These are phyloP conservation scores for Danio aesculapii DNA, from an alignment of 2,797 vertebrate genomes.

Conservation along the genomic window DNA sequence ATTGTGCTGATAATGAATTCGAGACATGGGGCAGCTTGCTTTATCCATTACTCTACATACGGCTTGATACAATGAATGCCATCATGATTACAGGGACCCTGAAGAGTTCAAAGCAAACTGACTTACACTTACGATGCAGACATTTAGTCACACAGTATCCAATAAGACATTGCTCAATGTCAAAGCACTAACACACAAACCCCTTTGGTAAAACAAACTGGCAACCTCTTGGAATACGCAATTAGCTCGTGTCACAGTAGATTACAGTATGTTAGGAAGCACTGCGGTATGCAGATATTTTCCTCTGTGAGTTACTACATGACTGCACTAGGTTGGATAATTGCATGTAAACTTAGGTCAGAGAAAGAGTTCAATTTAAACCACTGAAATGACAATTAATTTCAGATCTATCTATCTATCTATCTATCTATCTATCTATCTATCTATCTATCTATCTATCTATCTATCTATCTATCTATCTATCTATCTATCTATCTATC, in stretches of 20 bases:
- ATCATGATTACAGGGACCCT: slow-evolving; percentile 7
- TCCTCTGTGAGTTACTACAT: neutral
- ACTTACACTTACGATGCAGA: slow-evolving; percentile 15
- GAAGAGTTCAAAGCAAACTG: slow-evolving; percentile 36
- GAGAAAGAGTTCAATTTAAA: neutral
- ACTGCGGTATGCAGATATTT: slow-evolving; percentile 29
- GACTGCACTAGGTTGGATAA: neutral
- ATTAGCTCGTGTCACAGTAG: slow-evolving; percentile 53
- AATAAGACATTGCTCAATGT: slow-evolving; percentile 47
- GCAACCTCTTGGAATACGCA: slow-evolving; percentile 55
- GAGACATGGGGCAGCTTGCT: slow-evolving; percentile 15
- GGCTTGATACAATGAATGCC: slow-evolving; percentile 23
- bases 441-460: too few relatives aligned
- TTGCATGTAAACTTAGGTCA: neutral
- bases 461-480: too few relatives aligned
- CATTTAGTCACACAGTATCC: slow-evolving; percentile 40
- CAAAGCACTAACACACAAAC: slow-evolving; percentile 44
- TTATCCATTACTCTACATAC: slow-evolving; percentile 3
- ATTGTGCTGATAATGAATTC: slow-evolving; percentile 22
- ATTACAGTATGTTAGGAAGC: slow-evolving; percentile 35
- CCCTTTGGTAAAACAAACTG: slow-evolving; percentile 44
- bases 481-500: too few relatives aligned
- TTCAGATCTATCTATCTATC: too few relatives aligned
- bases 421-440: too few relatives aligned
- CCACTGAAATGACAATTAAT: too few relatives aligned